phyloP scores from a whole-genome alignment of 1,140 invertebrate genomes.

The Eriosoma lanigerum region DNA sequence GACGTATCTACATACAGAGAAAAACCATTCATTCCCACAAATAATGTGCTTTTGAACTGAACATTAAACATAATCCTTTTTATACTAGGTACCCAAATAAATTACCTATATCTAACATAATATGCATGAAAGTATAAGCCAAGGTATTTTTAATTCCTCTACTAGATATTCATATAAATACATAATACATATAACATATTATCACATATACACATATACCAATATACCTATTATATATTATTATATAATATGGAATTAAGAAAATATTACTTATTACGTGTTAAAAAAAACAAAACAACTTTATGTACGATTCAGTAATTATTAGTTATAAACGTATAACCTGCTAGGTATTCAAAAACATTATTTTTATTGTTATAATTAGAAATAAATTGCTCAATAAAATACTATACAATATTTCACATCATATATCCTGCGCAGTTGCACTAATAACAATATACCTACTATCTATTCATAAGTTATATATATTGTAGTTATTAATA shows the following conservation, averaged over 20 bases:
- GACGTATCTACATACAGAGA: constrained; percentile 30
- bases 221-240: too few species aligned
- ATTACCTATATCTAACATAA: neutral
- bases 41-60: constrained; percentile 29
- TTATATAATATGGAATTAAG: too few species aligned
- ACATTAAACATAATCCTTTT: constrained; percentile 5
- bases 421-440: too few species aligned
- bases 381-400: constrained; percentile 27
- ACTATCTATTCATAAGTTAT: too few species aligned
- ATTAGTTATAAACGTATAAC: neutral
- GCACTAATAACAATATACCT: too few species aligned
- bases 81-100: neutral
- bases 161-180: too few species aligned
- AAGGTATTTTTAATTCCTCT: neutral
- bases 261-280: too few species aligned
- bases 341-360: neutral
- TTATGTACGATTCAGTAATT: too few species aligned
- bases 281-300: neutral
- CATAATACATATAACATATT: neutral
- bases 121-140: neutral
- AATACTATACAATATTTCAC: too few species aligned
- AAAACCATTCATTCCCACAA: constrained; percentile 40
- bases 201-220: too few species aligned
- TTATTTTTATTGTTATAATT: neutral
- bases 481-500: too few species aligned